A percentile compares a stretch with the other conserved stretches of the same genome.
These are phyloP conservation scores for Apis florea DNA, from an alignment of 1,140 invertebrate genomes.

Conservation along the genomic window DNA sequence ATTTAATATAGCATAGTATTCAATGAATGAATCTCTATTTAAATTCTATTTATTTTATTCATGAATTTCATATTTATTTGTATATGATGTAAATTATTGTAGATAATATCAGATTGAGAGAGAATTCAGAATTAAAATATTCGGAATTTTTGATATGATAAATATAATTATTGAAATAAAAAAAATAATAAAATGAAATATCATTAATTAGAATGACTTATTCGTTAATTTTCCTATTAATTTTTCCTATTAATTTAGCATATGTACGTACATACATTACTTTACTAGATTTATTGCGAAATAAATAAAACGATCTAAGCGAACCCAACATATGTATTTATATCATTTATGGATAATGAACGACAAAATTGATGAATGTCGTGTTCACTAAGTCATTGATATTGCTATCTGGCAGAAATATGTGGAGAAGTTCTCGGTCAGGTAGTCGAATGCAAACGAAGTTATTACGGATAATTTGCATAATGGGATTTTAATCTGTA, in stretches of 20 bases:
- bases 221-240: too few relatives aligned
- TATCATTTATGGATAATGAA: not conserved
- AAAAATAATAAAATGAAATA: too few relatives aligned
- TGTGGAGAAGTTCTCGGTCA: not conserved
- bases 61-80: too few relatives aligned
- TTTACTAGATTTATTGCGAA: not conserved
- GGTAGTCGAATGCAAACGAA: constrained; percentile 18
- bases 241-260: not conserved
- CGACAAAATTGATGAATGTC: constrained; percentile 12
- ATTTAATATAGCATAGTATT: too few relatives aligned
- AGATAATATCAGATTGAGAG: too few relatives aligned
- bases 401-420: not conserved
- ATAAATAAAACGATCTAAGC: not conserved
- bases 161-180: too few relatives aligned
- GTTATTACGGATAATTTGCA: constrained; percentile 15
- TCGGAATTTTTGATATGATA: too few relatives aligned
- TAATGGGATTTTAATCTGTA: constrained; percentile 37
- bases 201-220: not conserved
- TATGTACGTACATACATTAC: too few relatives aligned
- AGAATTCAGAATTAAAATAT: too few relatives aligned
- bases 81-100: too few relatives aligned
- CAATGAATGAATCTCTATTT: too few relatives aligned
- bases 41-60: too few relatives aligned
- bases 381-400: constrained; percentile 12
- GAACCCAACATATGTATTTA: not conserved